Base-by-base conservation (phyloP, 2,797 vertebrate genomes). In the Tapirus indicus region DNA sequence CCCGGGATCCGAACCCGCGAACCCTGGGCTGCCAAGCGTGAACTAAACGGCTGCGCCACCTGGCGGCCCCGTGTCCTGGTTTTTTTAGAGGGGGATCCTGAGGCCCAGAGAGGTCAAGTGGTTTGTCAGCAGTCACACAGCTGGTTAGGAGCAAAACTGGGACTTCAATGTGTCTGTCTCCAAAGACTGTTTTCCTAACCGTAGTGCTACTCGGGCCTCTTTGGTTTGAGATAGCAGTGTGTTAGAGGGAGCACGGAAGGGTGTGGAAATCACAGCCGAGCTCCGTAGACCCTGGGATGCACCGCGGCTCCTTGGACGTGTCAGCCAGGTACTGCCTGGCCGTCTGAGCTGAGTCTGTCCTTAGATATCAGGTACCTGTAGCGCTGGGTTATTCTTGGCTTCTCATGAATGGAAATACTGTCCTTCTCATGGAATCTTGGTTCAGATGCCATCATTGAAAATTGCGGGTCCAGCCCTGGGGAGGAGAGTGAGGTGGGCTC, bases 401-500 rank as follows among this genome's bases (percentile, higher is more conserved):
- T 64, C 74, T 49, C n/a, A 41, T 71, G 60, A 74, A 2, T 60
- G 83, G 56, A 75, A 58, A 44, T 68, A 12, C 35, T n/a, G 5
- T 56, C 32, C 32, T 95, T 91, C 47, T 69, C 25, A 0, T 92
- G 93, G 71, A 12, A 80, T 88, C 62, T 72, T 85, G 87, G 14
- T 88, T 97, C 96, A 99, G 99, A 97, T 97, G 69, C 98, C 72
- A 97, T 99, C 94, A 98, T 99, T 0, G 99, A 99, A 38, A 98
- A 98, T 68, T 98, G 98, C 0, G 98, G 98, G 47, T 94, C 99
- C 0, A 98, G 72, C 91, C 95, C 98, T 1, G 54, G 98, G 96
- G 99, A 99, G 91, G 99, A 99, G 77, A 98, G 98, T 2, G 99
- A 99, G 58, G 84, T 99, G 1, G 99, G 99, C 78, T 97, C 98